These are phyloP conservation scores for Peromyscus californicus DNA, from an alignment of 2,113 vertebrate species.

Conservation along the genomic window DNA sequence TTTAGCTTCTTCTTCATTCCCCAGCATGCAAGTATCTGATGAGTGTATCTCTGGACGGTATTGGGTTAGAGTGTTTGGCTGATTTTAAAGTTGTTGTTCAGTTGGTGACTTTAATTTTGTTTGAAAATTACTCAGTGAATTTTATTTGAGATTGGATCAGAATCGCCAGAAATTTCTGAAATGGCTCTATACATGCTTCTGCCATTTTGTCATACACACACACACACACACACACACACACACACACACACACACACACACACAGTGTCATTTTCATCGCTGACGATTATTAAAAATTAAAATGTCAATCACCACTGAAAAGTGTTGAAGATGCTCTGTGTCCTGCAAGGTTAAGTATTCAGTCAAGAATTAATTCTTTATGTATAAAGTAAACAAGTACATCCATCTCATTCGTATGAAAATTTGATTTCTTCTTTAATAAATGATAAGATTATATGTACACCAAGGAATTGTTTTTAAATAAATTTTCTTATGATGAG, in stretches of 20 bases:
- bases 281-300: neutral
- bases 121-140: neutral
- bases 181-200: neutral
- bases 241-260: neutral
- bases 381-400: neutral
- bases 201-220: neutral
- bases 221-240: neutral
- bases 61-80: neutral
- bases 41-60: neutral
- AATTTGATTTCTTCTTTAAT: neutral
- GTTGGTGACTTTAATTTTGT: neutral
- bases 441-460: neutral
- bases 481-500: neutral
- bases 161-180: neutral
- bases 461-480: neutral
- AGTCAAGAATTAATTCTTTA: neutral
- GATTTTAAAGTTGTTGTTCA: neutral
- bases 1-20: neutral
- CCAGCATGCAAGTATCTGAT: neutral
- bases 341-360: neutral
- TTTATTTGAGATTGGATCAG: neutral
- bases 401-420: neutral
- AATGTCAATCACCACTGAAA: neutral
- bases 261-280: neutral
- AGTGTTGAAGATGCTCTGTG: neutral